Base-by-base conservation (phyloP, 37 sponge, comb jelly and placozoan genomes). In the Axinella damicornis region DNA sequence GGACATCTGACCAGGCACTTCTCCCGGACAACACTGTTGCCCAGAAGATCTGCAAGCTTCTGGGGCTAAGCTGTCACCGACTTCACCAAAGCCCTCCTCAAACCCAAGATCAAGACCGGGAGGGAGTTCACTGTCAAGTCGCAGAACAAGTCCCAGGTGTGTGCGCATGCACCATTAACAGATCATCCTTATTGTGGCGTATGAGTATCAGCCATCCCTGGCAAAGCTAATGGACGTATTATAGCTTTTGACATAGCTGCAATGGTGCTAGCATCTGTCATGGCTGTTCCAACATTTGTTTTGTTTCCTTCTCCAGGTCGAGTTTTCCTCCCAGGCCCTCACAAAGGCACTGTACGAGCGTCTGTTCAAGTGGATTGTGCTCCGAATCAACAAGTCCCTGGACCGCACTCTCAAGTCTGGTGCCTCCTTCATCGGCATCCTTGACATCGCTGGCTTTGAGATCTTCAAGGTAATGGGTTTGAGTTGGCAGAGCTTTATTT, bases 361-460 rank as follows among this genome's bases (percentile, higher is more conserved):
- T 28, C 87, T 97, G 76, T 99, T 99, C 92, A 97, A 94, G 83
- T 99, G 99, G 99, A 79, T 99, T 19, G 97, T 97, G 56, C 56
- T 24, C n/a, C 87, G 97, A 16, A 87, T 99, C 85, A 99, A 99
- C 88, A 94, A 92, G 87, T 78, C 94, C 22, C 86, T 99, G 41
- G 96, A 93, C 70, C 84, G 93, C 53, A 89, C 83, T 18, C 60
- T 90, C 37, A 77, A 79, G 1, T 82, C 84, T 22, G 96, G 94
- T 0, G 55, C 89, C 64, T 73, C 79, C 61, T 99, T 99, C 76
- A 94, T 99, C 55, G 99, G 99, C 21, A 96, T 99, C 69, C 91
- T 99, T 18, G 99, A 99, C 88, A 99, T 99, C 80, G 99, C 99
- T 66, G 99, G 99, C 2, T 99, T 99, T 85, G 99, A 99, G 82